Conservation (phyloP, 2,113 vertebrate genomes). For the Pangasianodon hypophthalmus region DNA sequence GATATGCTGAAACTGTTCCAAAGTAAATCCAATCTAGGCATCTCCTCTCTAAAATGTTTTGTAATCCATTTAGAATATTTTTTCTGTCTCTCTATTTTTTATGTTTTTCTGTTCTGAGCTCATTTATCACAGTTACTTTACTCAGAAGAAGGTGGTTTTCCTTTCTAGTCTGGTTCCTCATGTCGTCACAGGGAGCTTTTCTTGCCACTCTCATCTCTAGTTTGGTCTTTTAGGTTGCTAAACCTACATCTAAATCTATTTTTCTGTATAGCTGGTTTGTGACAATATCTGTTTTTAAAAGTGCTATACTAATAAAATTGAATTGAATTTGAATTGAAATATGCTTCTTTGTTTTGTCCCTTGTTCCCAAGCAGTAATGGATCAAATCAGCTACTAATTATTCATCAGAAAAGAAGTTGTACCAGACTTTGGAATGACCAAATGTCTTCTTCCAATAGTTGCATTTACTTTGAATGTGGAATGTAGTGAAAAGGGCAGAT, state of each 20-base stretch:
- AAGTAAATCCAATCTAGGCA: not conserved
- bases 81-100: not conserved
- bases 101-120: not conserved
- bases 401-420: not conserved
- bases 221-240: not conserved
- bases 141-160: not conserved
- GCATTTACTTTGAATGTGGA: not conserved
- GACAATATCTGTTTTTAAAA: not conserved
- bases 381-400: conserved; percentile 5
- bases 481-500: not conserved
- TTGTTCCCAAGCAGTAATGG: not conserved
- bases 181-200: not conserved
- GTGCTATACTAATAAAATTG: not conserved
- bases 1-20: not conserved
- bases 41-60: not conserved
- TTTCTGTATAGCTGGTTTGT: not conserved
- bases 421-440: not conserved
- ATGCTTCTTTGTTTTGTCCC: not conserved
- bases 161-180: not conserved
- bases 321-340: not conserved
- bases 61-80: not conserved
- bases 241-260: not conserved
- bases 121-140: not conserved
- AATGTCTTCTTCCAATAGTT: not conserved
- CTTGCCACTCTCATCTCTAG: not conserved